Evolutionary conservation across 2,888 invertebrate species (phyloP).

Genomic region (Euplexia lucipara): DNA sequence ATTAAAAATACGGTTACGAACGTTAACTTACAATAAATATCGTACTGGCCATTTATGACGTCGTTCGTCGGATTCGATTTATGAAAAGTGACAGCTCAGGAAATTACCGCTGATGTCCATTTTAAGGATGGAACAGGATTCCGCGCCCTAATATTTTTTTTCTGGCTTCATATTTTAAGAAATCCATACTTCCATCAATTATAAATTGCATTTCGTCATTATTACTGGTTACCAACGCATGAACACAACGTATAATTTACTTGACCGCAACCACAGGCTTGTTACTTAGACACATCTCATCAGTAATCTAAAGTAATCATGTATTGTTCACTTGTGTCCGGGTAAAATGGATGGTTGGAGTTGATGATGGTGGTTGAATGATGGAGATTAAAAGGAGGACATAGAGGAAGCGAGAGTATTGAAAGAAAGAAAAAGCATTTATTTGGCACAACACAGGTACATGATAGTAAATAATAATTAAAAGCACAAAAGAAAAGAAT

Average conservation of each 20-base stretch:
- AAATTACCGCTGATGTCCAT: conserved; percentile 27
- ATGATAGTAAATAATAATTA: too few relatives aligned
- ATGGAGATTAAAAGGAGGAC: too few relatives aligned
- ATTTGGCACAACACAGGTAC: too few relatives aligned
- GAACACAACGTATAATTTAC: conserved; percentile 24
- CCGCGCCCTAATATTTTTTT: not conserved
- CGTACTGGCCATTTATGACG: conserved; percentile 18
- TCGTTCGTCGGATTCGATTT: conserved; percentile 41
- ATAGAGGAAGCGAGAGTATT: too few relatives aligned
- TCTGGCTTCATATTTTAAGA: not conserved
- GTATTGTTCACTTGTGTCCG: not conserved
- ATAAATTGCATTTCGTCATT: conserved; percentile 34
- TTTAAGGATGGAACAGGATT: conserved; percentile 35
- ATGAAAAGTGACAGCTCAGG: conserved; percentile 42
- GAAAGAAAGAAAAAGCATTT: too few relatives aligned
- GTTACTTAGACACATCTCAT: conserved; percentile 9
- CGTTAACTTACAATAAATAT: conserved; percentile 17
- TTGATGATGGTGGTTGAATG: not conserved
- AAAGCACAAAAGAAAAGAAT: too few relatives aligned
- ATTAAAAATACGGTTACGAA: conserved; percentile 40
- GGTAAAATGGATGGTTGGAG: not conserved
- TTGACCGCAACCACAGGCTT: conserved; percentile 22
- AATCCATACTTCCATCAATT: too few relatives aligned
- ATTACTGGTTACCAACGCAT: conserved; percentile 38
- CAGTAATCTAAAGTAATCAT: conserved; percentile 5